phyloP scores from a whole-genome alignment of 2,797 vertebrate genomes.

The Coilia nasus region DNA sequence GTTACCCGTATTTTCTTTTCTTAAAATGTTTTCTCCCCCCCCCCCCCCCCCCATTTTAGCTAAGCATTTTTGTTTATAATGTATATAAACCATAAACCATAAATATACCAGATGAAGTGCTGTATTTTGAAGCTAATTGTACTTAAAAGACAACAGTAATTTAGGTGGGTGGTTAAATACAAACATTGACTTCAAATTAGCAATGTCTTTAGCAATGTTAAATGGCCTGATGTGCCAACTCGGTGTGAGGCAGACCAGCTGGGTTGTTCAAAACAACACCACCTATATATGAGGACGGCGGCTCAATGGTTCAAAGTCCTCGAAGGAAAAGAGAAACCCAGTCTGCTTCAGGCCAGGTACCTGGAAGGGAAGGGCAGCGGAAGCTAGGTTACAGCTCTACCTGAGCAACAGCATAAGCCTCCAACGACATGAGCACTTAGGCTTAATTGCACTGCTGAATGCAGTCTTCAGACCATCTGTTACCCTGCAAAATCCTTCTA shows the following conservation, averaged over 20 bases:
- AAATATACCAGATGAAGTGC: no score
- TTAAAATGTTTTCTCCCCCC: no score
- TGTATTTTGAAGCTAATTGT: no score
- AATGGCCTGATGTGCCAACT: not conserved
- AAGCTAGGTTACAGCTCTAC: not conserved
- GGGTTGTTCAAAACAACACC: not conserved
- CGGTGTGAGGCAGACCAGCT: not conserved
- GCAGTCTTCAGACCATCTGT: conserved; percentile 6
- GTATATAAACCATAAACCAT: no score
- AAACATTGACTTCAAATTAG: no score
- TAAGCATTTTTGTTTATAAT: no score
- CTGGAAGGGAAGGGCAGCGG: not conserved
- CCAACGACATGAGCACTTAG: not conserved
- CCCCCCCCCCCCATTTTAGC: no score
- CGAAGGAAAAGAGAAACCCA: not conserved
- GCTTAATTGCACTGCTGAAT: conserved; percentile 6
- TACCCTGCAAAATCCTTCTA: not conserved
- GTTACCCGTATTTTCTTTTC: no score
- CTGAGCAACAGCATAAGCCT: not conserved
- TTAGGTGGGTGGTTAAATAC: no score
- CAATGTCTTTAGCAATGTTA: no score
- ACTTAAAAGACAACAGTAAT: no score
- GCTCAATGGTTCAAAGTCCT: not conserved
- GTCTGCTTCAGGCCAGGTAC: not conserved
- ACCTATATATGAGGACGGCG: not conserved